Base-by-base conservation (phyloP, 2,797 vertebrate species). In the Bovichtus diacanthus region DNA sequence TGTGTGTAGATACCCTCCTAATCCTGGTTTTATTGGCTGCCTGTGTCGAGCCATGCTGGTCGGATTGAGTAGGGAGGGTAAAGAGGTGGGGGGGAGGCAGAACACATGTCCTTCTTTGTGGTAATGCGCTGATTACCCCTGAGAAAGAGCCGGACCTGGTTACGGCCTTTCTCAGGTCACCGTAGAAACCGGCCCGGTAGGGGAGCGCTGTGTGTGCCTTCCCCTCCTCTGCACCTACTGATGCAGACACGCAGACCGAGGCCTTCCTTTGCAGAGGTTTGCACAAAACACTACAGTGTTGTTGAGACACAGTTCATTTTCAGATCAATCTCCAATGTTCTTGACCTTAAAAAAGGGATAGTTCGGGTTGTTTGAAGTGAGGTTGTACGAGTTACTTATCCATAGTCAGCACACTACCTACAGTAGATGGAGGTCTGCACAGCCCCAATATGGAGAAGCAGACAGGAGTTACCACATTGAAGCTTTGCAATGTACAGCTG, bases 21-120 rank as follows among this genome's bases (percentile, higher is more conserved):
- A 96, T 96, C 95, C 95, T 92, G 93, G 94, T 96, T 96, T 96
- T 96, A 96, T 96, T 96, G 95, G 95, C 94, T 95, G 94, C 92
- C 91, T 94, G 91, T 95, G 95, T 95, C 94, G 94, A 90, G 93
- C 93, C 92, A 90, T 90, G 93, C 93, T 80, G 91, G 89, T 94
- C 91, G 90, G 94, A 95, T 94, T 94, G 95, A 94, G 93, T 74
- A 75, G 90, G 90, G 93, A 88, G 89, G 92, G 91, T 11, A 82
- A 91, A 93, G 93, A 92, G 93, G 89, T 88, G 92, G 84, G 74
- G 82, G 59, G 71, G 85, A 83, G 79, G 74, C 16, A 88, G 94
- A 96, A 96, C 96, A 97, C 96, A 97, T 97, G 97, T 97, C 96
- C 94, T 94, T 94, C 95, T 97, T 97, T 97, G 96, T 97, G 92